A percentile compares a stretch with the other conserved stretches of the same genome.
Conservation (phyloP, 2,113 vertebrate species). For the Dromiciops gliroides region DNA sequence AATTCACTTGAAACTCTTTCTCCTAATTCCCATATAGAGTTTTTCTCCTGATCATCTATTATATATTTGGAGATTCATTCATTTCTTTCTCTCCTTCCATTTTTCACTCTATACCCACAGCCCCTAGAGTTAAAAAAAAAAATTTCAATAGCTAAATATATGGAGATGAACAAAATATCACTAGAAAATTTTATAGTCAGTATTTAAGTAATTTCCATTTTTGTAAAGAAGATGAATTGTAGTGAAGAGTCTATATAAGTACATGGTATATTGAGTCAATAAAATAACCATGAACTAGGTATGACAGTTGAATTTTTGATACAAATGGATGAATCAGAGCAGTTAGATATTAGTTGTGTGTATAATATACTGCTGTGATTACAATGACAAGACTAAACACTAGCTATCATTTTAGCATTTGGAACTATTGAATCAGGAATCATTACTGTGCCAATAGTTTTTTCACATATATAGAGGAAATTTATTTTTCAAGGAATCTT, state of each 20-base stretch:
- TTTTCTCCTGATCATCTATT: constrained; percentile 20
- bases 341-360: neutral
- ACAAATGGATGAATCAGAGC: constrained; percentile 9
- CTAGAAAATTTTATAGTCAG: constrained; percentile 18
- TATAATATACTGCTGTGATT: constrained; percentile 1
- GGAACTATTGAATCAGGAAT: neutral
- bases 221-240: neutral
- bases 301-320: constrained; percentile 33
- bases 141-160: neutral
- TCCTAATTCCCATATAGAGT: neutral
- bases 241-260: constrained; percentile 1
- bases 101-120: neutral
- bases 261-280: constrained; percentile 11
- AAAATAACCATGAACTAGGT: constrained; percentile 25
- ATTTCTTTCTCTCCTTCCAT: neutral
- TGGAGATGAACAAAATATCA: neutral
- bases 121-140: neutral
- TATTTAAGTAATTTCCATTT: constrained; percentile 27
- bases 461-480: neutral
- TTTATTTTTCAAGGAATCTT: constrained; percentile 36
- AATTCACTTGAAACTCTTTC: neutral
- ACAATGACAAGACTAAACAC: neutral
- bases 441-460: neutral
- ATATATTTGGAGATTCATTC: neutral
- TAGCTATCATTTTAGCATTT: neutral